A percentile compares a stretch with the other conserved stretches of the same genome.
These are phyloP conservation scores for Cotesia congregata DNA, from an alignment of 2,888 invertebrate genomes.

Conservation along the genomic window DNA sequence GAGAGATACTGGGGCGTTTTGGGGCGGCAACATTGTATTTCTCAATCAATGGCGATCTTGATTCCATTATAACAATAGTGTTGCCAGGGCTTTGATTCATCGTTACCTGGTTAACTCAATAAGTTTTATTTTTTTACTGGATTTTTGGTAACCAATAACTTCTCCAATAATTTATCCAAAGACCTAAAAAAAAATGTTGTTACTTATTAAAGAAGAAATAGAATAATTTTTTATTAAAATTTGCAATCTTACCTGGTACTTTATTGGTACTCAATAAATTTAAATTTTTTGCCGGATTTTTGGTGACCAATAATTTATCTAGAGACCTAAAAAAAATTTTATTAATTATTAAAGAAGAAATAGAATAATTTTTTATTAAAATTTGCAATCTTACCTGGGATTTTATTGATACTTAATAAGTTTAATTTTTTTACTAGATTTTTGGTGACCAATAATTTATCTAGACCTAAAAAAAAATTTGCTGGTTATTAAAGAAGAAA, in stretches of 20 bases:
- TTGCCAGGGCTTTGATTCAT: neutral
- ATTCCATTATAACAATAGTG: conserved; percentile 36
- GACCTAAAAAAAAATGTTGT: neutral
- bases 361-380: no score
- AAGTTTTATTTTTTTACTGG: neutral
- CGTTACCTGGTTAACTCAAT: neutral
- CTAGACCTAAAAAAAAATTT: neutral
- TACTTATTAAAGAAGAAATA: no score
- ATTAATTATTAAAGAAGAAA: no score
- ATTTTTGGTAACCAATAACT: neutral
- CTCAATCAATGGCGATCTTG: conserved; percentile 55
- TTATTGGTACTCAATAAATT: no score
- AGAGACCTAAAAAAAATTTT: no score
- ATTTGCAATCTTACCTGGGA: no score
- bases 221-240: no score
- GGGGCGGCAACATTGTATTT: conserved; percentile 60
- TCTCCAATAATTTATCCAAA: neutral
- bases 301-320: no score
- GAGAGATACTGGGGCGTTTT: conserved; percentile 52
- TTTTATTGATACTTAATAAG: neutral
- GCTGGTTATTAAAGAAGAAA: no score
- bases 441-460: neutral
- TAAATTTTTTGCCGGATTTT: no score
- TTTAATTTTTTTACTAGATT: neutral
- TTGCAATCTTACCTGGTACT: no score